Evolutionary conservation across 2,797 vertebrate species (phyloP), one percentile per base, ranked within the genome.

Genomic region (Lacerta bilineata): DNA sequence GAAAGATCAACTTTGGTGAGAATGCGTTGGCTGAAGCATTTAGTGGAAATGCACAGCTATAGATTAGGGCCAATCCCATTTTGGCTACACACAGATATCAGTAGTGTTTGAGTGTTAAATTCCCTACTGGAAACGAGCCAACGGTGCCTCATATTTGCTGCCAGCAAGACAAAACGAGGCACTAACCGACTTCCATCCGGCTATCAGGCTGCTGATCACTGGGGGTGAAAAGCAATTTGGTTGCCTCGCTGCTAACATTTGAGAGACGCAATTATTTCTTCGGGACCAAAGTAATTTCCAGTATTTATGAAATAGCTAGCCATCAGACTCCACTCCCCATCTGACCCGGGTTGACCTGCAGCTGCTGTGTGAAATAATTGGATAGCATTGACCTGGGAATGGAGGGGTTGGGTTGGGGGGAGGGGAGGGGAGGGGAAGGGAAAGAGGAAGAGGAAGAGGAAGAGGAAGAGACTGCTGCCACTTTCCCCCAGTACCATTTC

Each of bases 41-140:
- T 80, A 0, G 75, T 59, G 36, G 90, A 61, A 61, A 20, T n/a
- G 36, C 69, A 66, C 15, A 69, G 79, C 84, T 29, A 13, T 36
- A 61, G 33, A 1, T 13, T 0, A 43, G 83, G n/a, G 50, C 84
- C 68, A 71, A 83, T 94, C 25, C 90, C 64, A 43, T 4, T 11
- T 79, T 77, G 17, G 79, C 43, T 83, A 59, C 46, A 83, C 33
- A 77, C 69, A 33, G 1, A 33, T 4, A 46, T 66, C 23, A 85
- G 91, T 74, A 83, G 78, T 55, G 89, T 33, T 55, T 55, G 41
- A 61, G 50, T 64, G 69, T 61, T 92, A 94, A 95, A 93, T 82
- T 61, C 75, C 86, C 77, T 84, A 23, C 61, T 50, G 33, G 75
- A 23, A 20, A 78, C 59, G 87, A 93, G 91, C 91, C 90, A 83